Evolutionary conservation across 30 jellyfish, hydroid and myxozoan species (phyloP).

Genomic region (Cassiopea xamachana): DNA sequence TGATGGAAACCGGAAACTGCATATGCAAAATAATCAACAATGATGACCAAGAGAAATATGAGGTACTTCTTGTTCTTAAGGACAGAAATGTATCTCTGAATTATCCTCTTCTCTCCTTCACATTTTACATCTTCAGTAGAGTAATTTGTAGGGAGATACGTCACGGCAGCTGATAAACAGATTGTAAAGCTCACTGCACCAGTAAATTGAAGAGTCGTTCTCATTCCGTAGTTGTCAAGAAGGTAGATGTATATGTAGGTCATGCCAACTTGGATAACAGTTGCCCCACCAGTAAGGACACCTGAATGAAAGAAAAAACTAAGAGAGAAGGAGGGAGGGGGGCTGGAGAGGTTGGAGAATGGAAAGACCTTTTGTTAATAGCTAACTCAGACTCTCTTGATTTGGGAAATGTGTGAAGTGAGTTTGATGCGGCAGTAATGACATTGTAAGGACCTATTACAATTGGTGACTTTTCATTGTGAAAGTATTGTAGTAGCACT

Average conservation of each 20-base stretch:
- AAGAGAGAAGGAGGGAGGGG: too few species aligned
- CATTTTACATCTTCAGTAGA: background rate
- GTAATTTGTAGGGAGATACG: background rate
- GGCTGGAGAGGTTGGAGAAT: too few species aligned
- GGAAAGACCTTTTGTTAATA: too few species aligned
- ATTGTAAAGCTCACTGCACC: background rate
- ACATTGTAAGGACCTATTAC: too few species aligned
- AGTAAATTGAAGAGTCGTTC: conserved; percentile 1
- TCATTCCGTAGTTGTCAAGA: conserved; percentile 19
- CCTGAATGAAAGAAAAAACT: background rate
- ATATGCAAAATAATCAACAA: conserved; percentile 15
- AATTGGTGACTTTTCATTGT: too few species aligned
- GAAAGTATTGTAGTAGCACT: too few species aligned
- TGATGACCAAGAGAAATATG: background rate
- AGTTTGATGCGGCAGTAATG: too few species aligned
- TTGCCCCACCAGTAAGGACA: background rate
- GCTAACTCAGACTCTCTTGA: too few species aligned
- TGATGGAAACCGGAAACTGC: conserved; percentile 50
- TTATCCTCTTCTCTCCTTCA: too few species aligned
- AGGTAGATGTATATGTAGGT: background rate
- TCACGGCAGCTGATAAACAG: background rate
- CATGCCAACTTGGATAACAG: conserved; percentile 15
- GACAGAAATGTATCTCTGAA: background rate
- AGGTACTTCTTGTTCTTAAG: background rate
- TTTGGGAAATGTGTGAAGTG: too few species aligned